Evolutionary conservation across 2,888 invertebrate species (phyloP).

Genomic region (Sarcophaga caerulescens): DNA sequence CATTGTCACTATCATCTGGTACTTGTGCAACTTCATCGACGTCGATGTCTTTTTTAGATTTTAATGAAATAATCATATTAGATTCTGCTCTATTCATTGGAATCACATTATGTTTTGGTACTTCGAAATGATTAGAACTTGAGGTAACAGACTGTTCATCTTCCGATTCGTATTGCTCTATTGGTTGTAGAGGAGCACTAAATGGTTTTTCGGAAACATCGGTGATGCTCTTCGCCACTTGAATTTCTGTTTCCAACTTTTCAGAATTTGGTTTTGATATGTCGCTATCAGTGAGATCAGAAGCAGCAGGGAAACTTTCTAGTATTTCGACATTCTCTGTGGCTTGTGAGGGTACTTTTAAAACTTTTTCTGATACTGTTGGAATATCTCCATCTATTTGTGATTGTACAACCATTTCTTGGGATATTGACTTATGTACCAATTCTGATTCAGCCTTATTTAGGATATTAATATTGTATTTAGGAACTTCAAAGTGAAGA

Average conservation of each 20-base stretch:
- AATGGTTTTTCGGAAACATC: constrained; percentile 71
- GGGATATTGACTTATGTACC: background rate
- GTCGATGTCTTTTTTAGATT: constrained; percentile 26
- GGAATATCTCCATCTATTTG: too few species aligned
- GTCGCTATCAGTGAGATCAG: constrained; percentile 51
- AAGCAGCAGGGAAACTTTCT: background rate
- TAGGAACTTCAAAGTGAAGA: constrained; percentile 62
- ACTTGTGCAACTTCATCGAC: constrained; percentile 2
- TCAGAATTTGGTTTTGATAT: constrained; percentile 69
- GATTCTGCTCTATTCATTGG: constrained; percentile 59
- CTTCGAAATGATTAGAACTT: constrained; percentile 31
- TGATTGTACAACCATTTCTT: too few species aligned
- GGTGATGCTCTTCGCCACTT: background rate
- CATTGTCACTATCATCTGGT: too few species aligned
- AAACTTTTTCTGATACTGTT: background rate
- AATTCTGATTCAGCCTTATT: constrained; percentile 23
- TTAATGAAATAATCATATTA: constrained; percentile 73
- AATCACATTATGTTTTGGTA: constrained; percentile 57
- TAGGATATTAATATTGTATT: constrained; percentile 22
- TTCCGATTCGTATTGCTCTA: constrained; percentile 71
- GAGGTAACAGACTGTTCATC: too few species aligned
- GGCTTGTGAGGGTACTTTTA: background rate
- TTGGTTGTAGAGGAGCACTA: constrained; percentile 63
- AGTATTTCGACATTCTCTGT: background rate
- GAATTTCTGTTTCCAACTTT: constrained; percentile 69